Evolutionary conservation across 2,113 vertebrate species (phyloP).

Genomic region (Psilopsiagon aurifrons): DNA sequence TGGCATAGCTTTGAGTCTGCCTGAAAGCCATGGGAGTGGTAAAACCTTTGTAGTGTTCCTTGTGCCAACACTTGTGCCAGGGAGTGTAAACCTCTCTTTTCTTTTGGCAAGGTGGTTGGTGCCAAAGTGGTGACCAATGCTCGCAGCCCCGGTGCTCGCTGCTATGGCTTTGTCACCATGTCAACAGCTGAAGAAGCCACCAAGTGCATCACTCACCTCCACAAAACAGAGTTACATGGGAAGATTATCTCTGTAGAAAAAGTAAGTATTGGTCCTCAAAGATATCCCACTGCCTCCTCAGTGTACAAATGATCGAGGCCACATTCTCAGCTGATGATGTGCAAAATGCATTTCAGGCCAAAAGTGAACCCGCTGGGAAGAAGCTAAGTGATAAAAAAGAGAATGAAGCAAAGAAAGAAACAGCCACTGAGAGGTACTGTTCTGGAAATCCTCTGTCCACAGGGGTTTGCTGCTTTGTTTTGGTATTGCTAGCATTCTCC

Average conservation of each 20-base stretch:
- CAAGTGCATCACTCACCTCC: conserved; percentile 90
- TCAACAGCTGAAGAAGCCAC: conserved; percentile 91
- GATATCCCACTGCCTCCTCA: rapidly evolving
- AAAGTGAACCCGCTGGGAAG: conserved; percentile 93
- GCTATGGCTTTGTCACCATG: conserved; percentile 98
- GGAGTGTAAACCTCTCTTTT: background rate
- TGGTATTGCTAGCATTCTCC: background rate
- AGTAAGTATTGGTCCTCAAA: conserved; percentile 68
- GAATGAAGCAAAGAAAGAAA: conserved; percentile 81
- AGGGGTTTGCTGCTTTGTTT: background rate
- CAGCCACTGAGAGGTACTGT: conserved; percentile 75
- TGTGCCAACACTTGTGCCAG: background rate
- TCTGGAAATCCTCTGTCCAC: conserved; percentile 72
- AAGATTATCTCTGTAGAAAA: conserved; percentile 97
- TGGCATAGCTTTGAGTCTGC: background rate
- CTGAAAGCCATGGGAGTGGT: background rate
- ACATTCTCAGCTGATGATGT: background rate
- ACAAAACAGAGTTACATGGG: conserved; percentile 94
- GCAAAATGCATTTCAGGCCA: conserved; percentile 81
- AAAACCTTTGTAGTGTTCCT: background rate
- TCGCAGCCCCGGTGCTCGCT: conserved; percentile 93
- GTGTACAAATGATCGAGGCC: background rate
- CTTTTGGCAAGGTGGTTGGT: conserved; percentile 86
- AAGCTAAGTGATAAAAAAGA: conserved; percentile 87
- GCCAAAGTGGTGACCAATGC: conserved; percentile 98